Evolutionary conservation across 2,113 vertebrate species (phyloP), one percentile per base, ranked within the genome.

Genomic region (Eubucco bourcierii): DNA sequence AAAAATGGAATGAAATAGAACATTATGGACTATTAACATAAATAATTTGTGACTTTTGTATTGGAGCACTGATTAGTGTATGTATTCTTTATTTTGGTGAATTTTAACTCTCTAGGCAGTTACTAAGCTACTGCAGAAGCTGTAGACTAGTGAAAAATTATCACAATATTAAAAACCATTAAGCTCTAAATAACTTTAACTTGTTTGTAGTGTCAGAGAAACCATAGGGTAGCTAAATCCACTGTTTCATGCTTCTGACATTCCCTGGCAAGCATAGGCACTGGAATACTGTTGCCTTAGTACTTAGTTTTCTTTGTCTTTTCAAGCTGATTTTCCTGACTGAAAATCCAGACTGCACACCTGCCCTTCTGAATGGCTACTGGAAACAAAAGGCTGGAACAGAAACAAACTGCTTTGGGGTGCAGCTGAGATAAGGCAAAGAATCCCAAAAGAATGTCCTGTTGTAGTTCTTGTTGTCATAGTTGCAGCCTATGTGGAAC

Each of bases 161-260:
- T 83, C 72, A 80, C 29, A 87, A 78, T 79, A 68, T 78, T 67
- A 29, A 93, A 92, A 94, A 82, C 79, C 37, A 55, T 29, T 95
- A 77, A 91, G 58, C 33, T 66, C 4, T 67, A 71, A 84, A 59
- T 80, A 87, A 68, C 39, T 64, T 41, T 34, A 65, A 90, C 27
- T 80, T 84, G n/a, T 0, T 78, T 65, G 56, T 71, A 82, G 37
- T 31, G 21, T 63, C 53, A 78, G 76, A 83, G 73, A 85, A 68
- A 9, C 4, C 65, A 44, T 31, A 91, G 56, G 23, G 92, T 61
- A 75, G 37, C 84, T 93, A 89, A 95, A 66, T 63, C 46, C 61
- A 85, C 28, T 80, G 27, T 34, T 89, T 59, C 33, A 1, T 44
- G 76, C 41, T 61, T 80, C 34, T 80, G 58, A 39, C 31, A 15